A percentile compares a stretch with the other conserved stretches of the same genome.
Conservation (phyloP, 2,113 vertebrate genomes). For the Rhagologus leucostigma region DNA sequence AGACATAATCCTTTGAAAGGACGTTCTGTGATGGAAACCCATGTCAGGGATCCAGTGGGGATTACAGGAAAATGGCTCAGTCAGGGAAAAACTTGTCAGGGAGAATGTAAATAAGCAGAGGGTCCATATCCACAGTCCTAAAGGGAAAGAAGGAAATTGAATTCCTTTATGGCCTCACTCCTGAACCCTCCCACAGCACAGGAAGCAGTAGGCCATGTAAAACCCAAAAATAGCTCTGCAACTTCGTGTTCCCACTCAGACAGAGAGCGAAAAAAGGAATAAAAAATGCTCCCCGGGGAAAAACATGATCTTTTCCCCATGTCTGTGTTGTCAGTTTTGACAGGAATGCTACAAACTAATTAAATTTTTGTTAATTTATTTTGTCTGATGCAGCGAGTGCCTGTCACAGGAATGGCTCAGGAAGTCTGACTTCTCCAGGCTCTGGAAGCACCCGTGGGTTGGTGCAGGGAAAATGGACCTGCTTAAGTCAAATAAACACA, state of each 20-base stretch:
- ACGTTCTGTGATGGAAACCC: background rate
- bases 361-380: conserved; percentile 81
- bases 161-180: conserved; percentile 30
- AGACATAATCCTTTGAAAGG: background rate
- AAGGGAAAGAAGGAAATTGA: background rate
- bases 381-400: conserved; percentile 70
- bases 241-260: conserved; percentile 48
- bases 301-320: conserved; percentile 69
- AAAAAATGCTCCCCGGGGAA: conserved; percentile 53
- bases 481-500: conserved; percentile 72
- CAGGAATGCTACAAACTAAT: conserved; percentile 73
- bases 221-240: conserved; percentile 65
- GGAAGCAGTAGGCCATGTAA: conserved; percentile 59
- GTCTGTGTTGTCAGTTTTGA: conserved; percentile 75
- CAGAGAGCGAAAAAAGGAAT: background rate
- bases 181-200: conserved; percentile 57
- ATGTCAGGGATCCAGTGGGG: background rate
- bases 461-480: conserved; percentile 52
- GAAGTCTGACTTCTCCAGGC: conserved; percentile 51
- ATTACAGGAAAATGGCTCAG: background rate
- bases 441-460: conserved; percentile 48
- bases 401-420: conserved; percentile 65
- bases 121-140: background rate
- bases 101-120: conserved; percentile 45
- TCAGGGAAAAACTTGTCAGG: conserved; percentile 1